Evolutionary conservation across 2,797 vertebrate species (phyloP).

Genomic region (Eulemur rubriventer): DNA sequence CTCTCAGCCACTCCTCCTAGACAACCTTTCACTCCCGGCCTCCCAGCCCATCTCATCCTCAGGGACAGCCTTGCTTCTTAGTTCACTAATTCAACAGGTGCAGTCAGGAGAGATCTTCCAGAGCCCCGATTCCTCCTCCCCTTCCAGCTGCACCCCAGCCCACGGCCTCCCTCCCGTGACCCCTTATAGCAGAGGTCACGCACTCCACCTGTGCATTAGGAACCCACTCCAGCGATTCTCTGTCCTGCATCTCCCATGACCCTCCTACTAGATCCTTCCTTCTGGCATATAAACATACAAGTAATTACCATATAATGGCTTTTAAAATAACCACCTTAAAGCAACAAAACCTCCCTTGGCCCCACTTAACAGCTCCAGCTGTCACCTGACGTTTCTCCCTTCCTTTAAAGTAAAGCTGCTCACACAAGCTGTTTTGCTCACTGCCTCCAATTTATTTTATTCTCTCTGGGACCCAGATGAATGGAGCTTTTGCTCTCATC

Average conservation of each 20-base stretch:
- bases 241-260: neutral
- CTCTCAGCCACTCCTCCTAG: neutral
- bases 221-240: neutral
- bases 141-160: neutral
- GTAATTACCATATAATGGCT: neutral
- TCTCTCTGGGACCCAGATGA: neutral
- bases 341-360: neutral
- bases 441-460: neutral
- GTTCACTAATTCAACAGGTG: neutral
- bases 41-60: neutral
- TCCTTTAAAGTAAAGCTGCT: neutral
- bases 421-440: neutral
- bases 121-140: neutral
- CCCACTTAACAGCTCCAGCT: neutral
- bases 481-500: neutral
- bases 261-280: neutral
- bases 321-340: neutral
- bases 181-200: neutral
- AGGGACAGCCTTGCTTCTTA: neutral
- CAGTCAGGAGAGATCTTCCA: neutral
- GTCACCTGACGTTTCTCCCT: neutral
- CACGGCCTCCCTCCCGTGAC: neutral
- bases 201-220: neutral
- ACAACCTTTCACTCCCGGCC: fast-evolving
- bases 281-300: neutral